Conservation (phyloP, 2,113 vertebrate genomes). For the Amblyopsis rosae region DNA sequence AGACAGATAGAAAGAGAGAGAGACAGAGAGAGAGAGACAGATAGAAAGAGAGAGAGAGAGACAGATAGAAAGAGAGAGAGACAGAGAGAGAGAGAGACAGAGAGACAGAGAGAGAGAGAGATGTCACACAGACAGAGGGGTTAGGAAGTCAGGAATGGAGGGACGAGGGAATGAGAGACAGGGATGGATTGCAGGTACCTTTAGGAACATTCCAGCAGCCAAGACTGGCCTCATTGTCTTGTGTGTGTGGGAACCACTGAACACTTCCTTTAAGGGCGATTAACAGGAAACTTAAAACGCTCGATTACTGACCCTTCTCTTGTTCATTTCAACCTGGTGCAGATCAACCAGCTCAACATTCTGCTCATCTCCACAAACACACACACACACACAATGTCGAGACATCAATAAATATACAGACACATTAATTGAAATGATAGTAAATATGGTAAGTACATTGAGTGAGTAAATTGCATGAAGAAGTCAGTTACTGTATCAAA, state of each 20-base stretch:
- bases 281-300: conserved; percentile 60
- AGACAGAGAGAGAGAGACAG: neutral
- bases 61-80: neutral
- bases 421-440: no score
- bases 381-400: conserved; percentile 2
- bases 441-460: no score
- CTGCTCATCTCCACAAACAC: neutral
- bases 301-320: conserved; percentile 64
- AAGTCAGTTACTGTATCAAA: no score
- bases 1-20: conserved; percentile 6
- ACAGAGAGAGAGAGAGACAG: conserved; percentile 7
- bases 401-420: no score
- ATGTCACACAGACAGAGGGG: no score
- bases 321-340: conserved; percentile 57
- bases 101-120: conserved; percentile 3
- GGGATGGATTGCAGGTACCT: conserved; percentile 37
- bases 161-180: conserved; percentile 19
- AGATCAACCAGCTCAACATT: conserved; percentile 37
- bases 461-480: no score
- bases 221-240: conserved; percentile 63
- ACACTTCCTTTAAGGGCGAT: conserved; percentile 67
- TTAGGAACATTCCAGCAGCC: conserved; percentile 48
- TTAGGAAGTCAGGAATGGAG: conserved; percentile 19
- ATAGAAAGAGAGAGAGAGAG: neutral
- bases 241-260: conserved; percentile 60